A percentile compares a stretch with the other conserved stretches of the same genome.
These are phyloP conservation scores for Spodoptera frugiperda DNA, from an alignment of 1,140 invertebrate species.

Conservation along the genomic window DNA sequence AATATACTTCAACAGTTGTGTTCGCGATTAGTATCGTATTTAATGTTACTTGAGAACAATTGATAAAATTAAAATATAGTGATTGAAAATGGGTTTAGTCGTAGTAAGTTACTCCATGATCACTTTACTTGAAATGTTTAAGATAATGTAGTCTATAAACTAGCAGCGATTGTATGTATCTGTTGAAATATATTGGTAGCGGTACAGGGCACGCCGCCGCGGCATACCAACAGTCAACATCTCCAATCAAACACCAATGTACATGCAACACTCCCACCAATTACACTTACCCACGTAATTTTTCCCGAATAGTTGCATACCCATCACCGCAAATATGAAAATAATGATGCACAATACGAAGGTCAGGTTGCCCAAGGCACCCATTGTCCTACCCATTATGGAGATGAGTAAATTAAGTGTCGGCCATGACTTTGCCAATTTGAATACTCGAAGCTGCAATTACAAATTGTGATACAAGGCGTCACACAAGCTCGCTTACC, in stretches of 20 bases:
- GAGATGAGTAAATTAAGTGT: conserved; percentile 98
- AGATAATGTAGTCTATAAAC: too few relatives aligned
- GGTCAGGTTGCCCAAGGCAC: conserved; percentile 97
- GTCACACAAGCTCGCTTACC: conserved; percentile 85
- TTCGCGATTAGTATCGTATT: not conserved
- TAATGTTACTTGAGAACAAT: not conserved
- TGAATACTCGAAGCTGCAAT: conserved; percentile 97
- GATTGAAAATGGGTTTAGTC: too few relatives aligned
- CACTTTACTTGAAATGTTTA: too few relatives aligned
- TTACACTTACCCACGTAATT: conserved; percentile 93
- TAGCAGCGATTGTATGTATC: not conserved
- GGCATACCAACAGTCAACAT: conserved; percentile 59
- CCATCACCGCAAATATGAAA: conserved; percentile 99
- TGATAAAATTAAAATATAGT: too few relatives aligned
- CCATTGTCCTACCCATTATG: conserved; percentile 98
- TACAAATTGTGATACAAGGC: conserved; percentile 86
- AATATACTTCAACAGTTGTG: conserved; percentile 57
- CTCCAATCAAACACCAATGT: conserved; percentile 83
- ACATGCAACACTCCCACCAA: conserved; percentile 85
- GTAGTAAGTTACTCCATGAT: too few relatives aligned
- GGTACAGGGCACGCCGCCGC: conserved; percentile 52
- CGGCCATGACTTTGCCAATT: conserved; percentile 99
- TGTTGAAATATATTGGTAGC: conserved; percentile 72
- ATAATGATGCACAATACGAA: conserved; percentile 98
- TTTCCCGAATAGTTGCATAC: conserved; percentile 98